Base-by-base conservation (phyloP, 92 coral and sea anemone genomes). In the Micromussa lordhowensis region DNA sequence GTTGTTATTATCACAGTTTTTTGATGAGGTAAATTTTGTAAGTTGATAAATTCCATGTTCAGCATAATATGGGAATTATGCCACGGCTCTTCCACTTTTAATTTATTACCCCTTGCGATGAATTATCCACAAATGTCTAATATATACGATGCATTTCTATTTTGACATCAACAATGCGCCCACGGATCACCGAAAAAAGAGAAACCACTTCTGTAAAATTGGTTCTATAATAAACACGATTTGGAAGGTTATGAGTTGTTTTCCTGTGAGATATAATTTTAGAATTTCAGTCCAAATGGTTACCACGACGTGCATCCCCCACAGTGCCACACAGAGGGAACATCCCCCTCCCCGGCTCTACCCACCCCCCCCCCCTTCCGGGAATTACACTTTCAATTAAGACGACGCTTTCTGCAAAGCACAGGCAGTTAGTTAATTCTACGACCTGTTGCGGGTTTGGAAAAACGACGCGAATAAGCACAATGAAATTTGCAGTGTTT, bases 91-190 rank as follows among this genome's bases (percentile, higher is more conserved):
- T 77, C 51, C 83, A 28, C 32, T 77, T 44, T 77, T 86, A 86
- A 86, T 86, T 86, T 86, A 86, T 86, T 77, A 49, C 76, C 77
- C 89, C 78, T 86, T 77, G 89, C 82, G 61, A 86, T 40, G 64
- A 64, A 77, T 61, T 86, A 77, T 86, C 78, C 89, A 86, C 63
- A 86, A 86, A 86, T 49, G 30, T 70, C 36, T 86, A 86, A 86
- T 86, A 86, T 86, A 86, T 86, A 77, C 64, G 49, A 64, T 40
- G 68, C 82, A 77, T 77, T 49, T 40, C 58, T 77, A 77, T 73
- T 35, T 35, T 73, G n/a, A 73, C 78, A 21, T 73, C 28, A 72
- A 10, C 35, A 73, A 73, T 18, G 13, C 78, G 18, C 14, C 34
- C 88, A 84, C 55, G 15, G 88, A 84, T 75, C 73, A 75, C 58